phyloP scores from a whole-genome alignment of 1,140 invertebrate genomes.

The Drosophila sp. region DNA sequence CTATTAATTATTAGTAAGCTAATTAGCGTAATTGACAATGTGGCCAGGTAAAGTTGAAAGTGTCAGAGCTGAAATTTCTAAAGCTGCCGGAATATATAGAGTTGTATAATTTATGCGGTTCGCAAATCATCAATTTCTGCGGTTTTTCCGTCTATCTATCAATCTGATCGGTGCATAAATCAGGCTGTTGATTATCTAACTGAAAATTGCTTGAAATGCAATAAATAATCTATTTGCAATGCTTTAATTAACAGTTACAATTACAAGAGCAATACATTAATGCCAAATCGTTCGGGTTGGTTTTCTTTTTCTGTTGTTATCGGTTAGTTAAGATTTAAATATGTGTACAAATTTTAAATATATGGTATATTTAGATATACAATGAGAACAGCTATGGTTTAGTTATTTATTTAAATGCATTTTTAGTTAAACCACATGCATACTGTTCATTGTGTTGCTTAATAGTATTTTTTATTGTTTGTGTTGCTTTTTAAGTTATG shows the following conservation, averaged over 20 bases:
- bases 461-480: slow-evolving; percentile 41
- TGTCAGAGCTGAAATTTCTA: slow-evolving; percentile 64
- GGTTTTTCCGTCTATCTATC: slow-evolving; percentile 47
- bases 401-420: slow-evolving; percentile 65
- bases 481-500: slow-evolving; percentile 12
- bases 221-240: slow-evolving; percentile 34
- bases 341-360: slow-evolving; percentile 57
- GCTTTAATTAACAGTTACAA: slow-evolving; percentile 54
- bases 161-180: slow-evolving; percentile 64
- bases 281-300: slow-evolving; percentile 45
- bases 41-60: slow-evolving; percentile 45
- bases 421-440: slow-evolving; percentile 75
- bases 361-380: slow-evolving; percentile 52
- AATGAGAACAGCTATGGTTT: slow-evolving; percentile 65
- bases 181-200: slow-evolving; percentile 69
- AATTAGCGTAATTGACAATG: slow-evolving; percentile 64
- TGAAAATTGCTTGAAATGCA: slow-evolving; percentile 59
- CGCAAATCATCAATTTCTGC: slow-evolving; percentile 57
- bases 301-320: slow-evolving; percentile 35
- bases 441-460: slow-evolving; percentile 61
- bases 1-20: slow-evolving; percentile 60
- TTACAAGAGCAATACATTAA: slow-evolving; percentile 55
- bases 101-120: slow-evolving; percentile 69
- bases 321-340: slow-evolving; percentile 45
- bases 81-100: slow-evolving; percentile 27